Evolutionary conservation across 2,797 vertebrate genomes (phyloP), one percentile per base, ranked within the genome.

Genomic region (Helicolenus hilgendorfi): DNA sequence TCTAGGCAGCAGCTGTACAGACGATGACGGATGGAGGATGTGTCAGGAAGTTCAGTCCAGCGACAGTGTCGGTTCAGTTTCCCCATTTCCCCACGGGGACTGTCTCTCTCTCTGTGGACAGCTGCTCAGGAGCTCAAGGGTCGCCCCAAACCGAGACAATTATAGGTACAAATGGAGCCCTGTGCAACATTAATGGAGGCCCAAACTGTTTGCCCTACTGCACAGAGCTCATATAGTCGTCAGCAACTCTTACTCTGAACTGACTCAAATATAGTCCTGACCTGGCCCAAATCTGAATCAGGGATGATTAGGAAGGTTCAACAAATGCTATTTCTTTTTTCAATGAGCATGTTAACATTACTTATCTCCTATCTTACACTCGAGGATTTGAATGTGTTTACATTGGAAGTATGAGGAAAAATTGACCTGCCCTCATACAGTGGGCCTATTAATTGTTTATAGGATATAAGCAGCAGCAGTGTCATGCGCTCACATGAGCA

Each of bases 51-150:
- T 79, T 62, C 45, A 69, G 45, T 29, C n/a, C 63, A 68, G 62
- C 27, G 58, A 64, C 33, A 22, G 49, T 55, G 72, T 71, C 63
- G 15, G 56, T 78, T 72, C 59, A 62, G 33, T 24, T 77, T 72
- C 53, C 18, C 74, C 53, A 67, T 84, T 75, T 60, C 22, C 45
- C 87, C 31, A 31, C 10, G 64, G 72, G 73, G 59, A 14, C 15
- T 6, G 22, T 60, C 64, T 80, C 87, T 27, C 87, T 27, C 26
- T 75, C 74, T 13, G 26, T 38, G 81, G 76, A 68, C 76, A 88
- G 79, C 60, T 91, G 74, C 53, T 88, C 31, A 36, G 22, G 29
- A 83, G 85, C 77, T 85, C 27, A 69, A 65, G 74, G 77, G 74
- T 58, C 73, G 22, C 65, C 69, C 75, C 29, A 56, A 72, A 88